phyloP scores from a whole-genome alignment of 2,888 invertebrate genomes.

The Drepana falcataria region DNA sequence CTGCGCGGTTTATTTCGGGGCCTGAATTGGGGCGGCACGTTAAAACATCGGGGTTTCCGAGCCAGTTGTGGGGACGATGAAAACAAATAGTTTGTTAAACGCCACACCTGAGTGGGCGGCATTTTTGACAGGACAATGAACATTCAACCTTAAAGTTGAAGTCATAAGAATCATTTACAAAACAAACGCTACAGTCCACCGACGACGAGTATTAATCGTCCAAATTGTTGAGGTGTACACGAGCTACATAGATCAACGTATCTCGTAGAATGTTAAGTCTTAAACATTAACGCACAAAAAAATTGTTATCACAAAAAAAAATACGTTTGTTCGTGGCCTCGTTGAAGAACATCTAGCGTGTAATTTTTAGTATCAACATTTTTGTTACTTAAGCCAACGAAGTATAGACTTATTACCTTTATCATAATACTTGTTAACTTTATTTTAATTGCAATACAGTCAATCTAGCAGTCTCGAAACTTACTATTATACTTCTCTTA shows the following conservation, averaged over 20 bases:
- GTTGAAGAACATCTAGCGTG: too few relatives aligned
- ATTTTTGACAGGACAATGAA: conserved; percentile 23
- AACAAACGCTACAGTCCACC: conserved; percentile 18
- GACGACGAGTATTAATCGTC: conserved; percentile 35
- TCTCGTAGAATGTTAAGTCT: not conserved
- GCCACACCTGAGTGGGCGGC: conserved; percentile 52
- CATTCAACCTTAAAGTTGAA: conserved; percentile 26
- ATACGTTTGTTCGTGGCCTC: too few relatives aligned
- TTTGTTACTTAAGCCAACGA: too few relatives aligned
- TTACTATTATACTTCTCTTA: too few relatives aligned
- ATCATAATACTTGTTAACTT: too few relatives aligned
- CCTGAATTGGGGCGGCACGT: conserved; percentile 67
- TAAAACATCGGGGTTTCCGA: conserved; percentile 65
- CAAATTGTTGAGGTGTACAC: conserved; percentile 21
- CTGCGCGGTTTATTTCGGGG: conserved; percentile 63
- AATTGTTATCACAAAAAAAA: too few relatives aligned
- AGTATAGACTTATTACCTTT: too few relatives aligned
- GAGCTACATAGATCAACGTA: conserved; percentile 8
- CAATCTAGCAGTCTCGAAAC: too few relatives aligned
- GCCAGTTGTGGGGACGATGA: conserved; percentile 42
- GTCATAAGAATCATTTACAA: conserved; percentile 23
- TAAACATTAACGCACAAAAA: not conserved
- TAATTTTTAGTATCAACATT: too few relatives aligned
- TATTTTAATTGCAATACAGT: too few relatives aligned
- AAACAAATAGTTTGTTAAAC: conserved; percentile 55